Evolutionary conservation across 2,113 vertebrate genomes (phyloP).

Genomic region (Bathybates hornii): DNA sequence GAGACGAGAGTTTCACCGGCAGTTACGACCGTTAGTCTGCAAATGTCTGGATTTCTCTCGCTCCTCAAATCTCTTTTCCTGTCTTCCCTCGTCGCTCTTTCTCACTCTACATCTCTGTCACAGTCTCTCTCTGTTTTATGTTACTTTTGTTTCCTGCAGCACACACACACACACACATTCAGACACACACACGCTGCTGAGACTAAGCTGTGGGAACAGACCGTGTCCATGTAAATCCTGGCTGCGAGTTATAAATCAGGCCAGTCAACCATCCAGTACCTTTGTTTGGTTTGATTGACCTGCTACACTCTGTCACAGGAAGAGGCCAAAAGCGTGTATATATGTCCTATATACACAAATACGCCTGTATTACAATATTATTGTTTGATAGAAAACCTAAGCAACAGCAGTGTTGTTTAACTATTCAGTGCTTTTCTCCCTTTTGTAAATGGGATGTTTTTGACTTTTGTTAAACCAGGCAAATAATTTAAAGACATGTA

Average conservation of each 20-base stretch:
- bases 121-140: neutral
- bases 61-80: neutral
- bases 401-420: neutral
- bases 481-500: neutral
- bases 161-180: neutral
- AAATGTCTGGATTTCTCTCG: neutral
- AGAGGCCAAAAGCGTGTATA: neutral
- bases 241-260: slow-evolving; percentile 32
- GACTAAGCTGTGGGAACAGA: slow-evolving; percentile 28
- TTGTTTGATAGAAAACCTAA: neutral
- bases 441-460: neutral
- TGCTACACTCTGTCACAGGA: neutral
- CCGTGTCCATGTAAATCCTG: neutral
- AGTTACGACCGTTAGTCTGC: neutral
- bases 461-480: neutral
- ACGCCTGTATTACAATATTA: neutral
- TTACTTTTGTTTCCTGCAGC: neutral
- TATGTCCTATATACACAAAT: neutral
- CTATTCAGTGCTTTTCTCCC: neutral
- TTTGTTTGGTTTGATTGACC: neutral
- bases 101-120: neutral
- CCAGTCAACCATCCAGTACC: neutral
- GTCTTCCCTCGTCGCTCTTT: neutral
- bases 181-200: neutral
- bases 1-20: neutral